A percentile compares a stretch with the other conserved stretches of the same genome.
phyloP scores from a whole-genome alignment of 2,113 vertebrate genomes.

The Lagopus leucura region DNA sequence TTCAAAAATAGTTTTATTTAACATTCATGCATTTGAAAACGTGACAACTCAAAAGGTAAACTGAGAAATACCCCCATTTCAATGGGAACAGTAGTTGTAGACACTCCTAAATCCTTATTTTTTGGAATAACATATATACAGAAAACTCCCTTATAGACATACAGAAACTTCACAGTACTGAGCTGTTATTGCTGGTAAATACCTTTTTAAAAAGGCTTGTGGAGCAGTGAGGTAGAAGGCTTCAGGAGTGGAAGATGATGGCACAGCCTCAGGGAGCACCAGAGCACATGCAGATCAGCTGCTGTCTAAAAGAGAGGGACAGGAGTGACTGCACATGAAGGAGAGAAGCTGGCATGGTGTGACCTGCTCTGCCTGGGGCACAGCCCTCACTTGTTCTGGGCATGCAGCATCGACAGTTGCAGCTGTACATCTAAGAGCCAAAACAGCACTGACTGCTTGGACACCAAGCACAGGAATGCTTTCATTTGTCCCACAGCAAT shows the following conservation, averaged over 20 bases:
- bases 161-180: neutral
- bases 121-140: neutral
- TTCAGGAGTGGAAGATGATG: fast-evolving
- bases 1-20: neutral
- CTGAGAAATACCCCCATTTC: neutral
- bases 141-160: fast-evolving
- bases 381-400: too few species aligned
- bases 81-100: neutral
- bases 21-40: neutral
- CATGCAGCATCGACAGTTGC: too few species aligned
- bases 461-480: fast-evolving
- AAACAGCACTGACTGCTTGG: fast-evolving
- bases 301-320: neutral
- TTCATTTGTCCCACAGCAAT: fast-evolving
- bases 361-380: neutral
- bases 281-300: neutral
- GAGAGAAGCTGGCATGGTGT: too few species aligned
- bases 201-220: neutral
- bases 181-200: neutral
- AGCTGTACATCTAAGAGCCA: neutral
- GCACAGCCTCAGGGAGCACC: neutral
- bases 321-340: neutral
- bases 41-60: neutral
- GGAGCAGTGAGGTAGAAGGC: slow-evolving; percentile 58
- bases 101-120: neutral